Base-by-base conservation (phyloP, 2,113 vertebrate genomes). In the Delphinapterus leucas region DNA sequence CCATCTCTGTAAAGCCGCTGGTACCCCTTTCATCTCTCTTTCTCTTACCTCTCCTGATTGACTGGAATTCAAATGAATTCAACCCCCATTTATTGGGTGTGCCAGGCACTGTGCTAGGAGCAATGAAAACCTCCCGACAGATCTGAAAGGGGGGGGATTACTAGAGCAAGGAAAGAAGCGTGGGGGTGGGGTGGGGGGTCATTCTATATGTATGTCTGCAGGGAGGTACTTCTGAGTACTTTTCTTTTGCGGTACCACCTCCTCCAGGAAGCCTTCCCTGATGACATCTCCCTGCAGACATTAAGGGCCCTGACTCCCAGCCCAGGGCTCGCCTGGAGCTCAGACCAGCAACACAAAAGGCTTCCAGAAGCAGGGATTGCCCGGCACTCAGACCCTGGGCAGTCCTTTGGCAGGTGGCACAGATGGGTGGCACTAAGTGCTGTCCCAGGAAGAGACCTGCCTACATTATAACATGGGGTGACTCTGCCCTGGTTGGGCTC, bases 311-410 rank as follows among this genome's bases (percentile, higher is more conserved):
- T 38, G 36, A 20, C 15, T 77, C 60, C 23, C 36, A 79, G 63
- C n/a, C 79, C 49, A 10, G 36, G 33, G 8, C 33, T 81, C 53
- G 23, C 20, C 76, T 0, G 38, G 71, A 74, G 28, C 70, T 91
- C n/a, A 18, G 49, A 13, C 3, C 0, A 0, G 17, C 41, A 33
- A 20, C 26, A n/a, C 23, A 28, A 6, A n/a, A 25, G 36, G 1
- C 70, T 94, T 84, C 76, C 23, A 25, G 88, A 36, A 84, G 81
- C 14, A 18, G 28, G 15, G 20, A 38, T 17, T 36, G 44, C 20
- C 55, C 15, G 68, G 82, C 13, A 33, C 83, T 63, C 79, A 18
- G 55, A 55, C 14, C 82, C 38, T 0, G 5, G 74, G 65, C 83
- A 31, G 80, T 68, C 41, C 60, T 81, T 28, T 38, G 68, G 86